Evolutionary conservation across 2,888 invertebrate species (phyloP).

Genomic region (Drosophila atripex): DNA sequence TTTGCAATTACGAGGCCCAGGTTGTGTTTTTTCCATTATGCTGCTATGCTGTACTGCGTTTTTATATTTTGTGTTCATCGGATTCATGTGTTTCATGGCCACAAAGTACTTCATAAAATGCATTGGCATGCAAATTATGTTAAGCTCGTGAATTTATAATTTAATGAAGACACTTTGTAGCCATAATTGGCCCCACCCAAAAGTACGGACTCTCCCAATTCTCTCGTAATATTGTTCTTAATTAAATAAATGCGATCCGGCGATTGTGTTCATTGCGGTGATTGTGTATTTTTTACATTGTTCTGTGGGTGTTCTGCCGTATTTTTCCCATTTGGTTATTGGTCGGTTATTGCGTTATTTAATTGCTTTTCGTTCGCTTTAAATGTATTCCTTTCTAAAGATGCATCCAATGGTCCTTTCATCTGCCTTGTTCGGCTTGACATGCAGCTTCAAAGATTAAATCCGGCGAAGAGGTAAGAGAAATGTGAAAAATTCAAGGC

Average conservation of each 20-base stretch:
- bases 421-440: slow-evolving; percentile 11
- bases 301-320: slow-evolving; percentile 9
- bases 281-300: slow-evolving; percentile 48
- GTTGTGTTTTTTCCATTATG: slow-evolving; percentile 9
- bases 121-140: slow-evolving; percentile 79
- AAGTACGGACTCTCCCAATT: slow-evolving; percentile 18
- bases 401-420: slow-evolving; percentile 13
- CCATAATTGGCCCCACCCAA: slow-evolving; percentile 64
- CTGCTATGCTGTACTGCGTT: slow-evolving; percentile 18
- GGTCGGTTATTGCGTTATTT: slow-evolving; percentile 33
- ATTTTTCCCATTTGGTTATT: slow-evolving; percentile 31
- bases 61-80: slow-evolving; percentile 46
- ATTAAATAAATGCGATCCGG: slow-evolving; percentile 77
- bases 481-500: slow-evolving; percentile 4
- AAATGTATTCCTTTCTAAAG: slow-evolving; percentile 23
- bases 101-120: slow-evolving; percentile 70
- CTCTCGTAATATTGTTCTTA: slow-evolving; percentile 73
- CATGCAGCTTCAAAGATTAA: slow-evolving; percentile 24
- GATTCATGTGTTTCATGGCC: slow-evolving; percentile 61
- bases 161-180: slow-evolving; percentile 79
- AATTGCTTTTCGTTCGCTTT: slow-evolving; percentile 46
- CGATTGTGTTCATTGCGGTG: slow-evolving; percentile 56
- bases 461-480: background rate
- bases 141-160: slow-evolving; percentile 76
- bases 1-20: slow-evolving; percentile 60